Evolutionary conservation across 1,140 invertebrate species (phyloP).

Genomic region (Ectropis grisescens): DNA sequence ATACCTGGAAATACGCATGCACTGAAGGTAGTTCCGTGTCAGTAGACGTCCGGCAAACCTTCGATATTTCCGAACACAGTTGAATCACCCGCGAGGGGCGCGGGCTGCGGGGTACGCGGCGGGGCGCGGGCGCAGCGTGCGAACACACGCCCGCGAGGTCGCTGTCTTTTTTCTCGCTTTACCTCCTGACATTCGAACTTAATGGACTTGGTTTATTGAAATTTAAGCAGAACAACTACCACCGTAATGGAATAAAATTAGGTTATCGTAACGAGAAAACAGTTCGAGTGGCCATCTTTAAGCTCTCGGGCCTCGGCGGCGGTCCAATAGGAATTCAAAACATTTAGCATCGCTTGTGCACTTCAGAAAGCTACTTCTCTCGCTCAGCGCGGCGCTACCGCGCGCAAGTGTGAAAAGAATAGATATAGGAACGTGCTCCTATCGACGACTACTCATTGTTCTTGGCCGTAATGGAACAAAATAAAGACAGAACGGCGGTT

Average conservation of each 20-base stretch:
- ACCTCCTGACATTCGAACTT: slow-evolving; percentile 60
- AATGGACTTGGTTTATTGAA: slow-evolving; percentile 58
- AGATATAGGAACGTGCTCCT: slow-evolving; percentile 48
- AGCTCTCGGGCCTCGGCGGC: slow-evolving; percentile 50
- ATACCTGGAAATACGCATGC: slow-evolving; percentile 56
- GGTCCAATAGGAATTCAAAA: slow-evolving; percentile 62
- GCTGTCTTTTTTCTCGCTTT: slow-evolving; percentile 56
- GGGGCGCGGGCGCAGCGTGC: slow-evolving; percentile 16
- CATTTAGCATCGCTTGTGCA: slow-evolving; percentile 31
- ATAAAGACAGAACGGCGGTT: slow-evolving; percentile 68
- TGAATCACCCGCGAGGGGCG: slow-evolving; percentile 20
- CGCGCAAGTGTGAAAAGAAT: slow-evolving; percentile 31
- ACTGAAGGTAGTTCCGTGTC: slow-evolving; percentile 62
- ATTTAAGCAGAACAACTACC: slow-evolving; percentile 53
- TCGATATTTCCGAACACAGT: slow-evolving; percentile 59
- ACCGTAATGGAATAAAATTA: slow-evolving; percentile 60
- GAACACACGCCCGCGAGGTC: slow-evolving; percentile 44
- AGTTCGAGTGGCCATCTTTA: slow-evolving; percentile 64
- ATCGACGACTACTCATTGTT: slow-evolving; percentile 65
- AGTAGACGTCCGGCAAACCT: slow-evolving; percentile 63
- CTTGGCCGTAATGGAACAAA: slow-evolving; percentile 66
- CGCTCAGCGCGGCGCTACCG: slow-evolving; percentile 19
- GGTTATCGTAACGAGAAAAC: slow-evolving; percentile 64
- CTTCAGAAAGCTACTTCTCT: slow-evolving; percentile 31
- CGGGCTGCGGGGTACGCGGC: slow-evolving; percentile 1